These are phyloP conservation scores for Sus cebifrons DNA, from an alignment of 2,797 vertebrate species.

Conservation along the genomic window DNA sequence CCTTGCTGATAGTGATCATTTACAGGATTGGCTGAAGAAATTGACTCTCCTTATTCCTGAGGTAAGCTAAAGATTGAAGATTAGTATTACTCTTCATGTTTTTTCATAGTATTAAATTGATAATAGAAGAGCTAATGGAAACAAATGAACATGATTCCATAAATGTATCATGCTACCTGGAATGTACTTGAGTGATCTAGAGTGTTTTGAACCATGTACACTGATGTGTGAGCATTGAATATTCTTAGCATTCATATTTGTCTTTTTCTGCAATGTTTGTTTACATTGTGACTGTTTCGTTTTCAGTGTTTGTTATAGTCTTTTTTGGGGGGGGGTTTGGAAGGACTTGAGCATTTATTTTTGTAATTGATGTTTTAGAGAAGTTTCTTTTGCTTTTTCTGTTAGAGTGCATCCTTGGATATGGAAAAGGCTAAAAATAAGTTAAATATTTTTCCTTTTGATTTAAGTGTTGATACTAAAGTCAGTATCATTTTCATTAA, in stretches of 20 bases:
- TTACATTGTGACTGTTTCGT: constrained; percentile 58
- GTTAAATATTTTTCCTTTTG: constrained; percentile 38
- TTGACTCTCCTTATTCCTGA: constrained; percentile 98
- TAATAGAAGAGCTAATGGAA: constrained; percentile 31
- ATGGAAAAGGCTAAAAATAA: constrained; percentile 18
- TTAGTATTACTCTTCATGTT: background rate
- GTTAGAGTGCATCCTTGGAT: background rate
- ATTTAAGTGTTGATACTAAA: background rate
- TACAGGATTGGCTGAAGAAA: constrained; percentile 99
- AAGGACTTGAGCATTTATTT: background rate
- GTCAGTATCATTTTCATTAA: constrained; percentile 29
- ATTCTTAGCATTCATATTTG: constrained; percentile 20
- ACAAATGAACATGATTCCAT: background rate
- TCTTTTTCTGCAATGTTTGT: constrained; percentile 50
- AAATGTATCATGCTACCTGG: background rate
- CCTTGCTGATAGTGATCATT: constrained; percentile 97
- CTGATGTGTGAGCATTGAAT: background rate
- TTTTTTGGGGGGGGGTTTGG: background rate
- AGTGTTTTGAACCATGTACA: constrained; percentile 25
- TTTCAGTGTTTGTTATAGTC: background rate
- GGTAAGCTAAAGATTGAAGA: constrained; percentile 89
- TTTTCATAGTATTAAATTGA: constrained; percentile 40
- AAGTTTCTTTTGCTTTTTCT: constrained; percentile 42
- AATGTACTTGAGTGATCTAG: background rate
- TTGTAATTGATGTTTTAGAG: constrained; percentile 50